Evolutionary conservation across 1,140 invertebrate genomes (phyloP).

Genomic region (Diachasmimorpha longicaudata): DNA sequence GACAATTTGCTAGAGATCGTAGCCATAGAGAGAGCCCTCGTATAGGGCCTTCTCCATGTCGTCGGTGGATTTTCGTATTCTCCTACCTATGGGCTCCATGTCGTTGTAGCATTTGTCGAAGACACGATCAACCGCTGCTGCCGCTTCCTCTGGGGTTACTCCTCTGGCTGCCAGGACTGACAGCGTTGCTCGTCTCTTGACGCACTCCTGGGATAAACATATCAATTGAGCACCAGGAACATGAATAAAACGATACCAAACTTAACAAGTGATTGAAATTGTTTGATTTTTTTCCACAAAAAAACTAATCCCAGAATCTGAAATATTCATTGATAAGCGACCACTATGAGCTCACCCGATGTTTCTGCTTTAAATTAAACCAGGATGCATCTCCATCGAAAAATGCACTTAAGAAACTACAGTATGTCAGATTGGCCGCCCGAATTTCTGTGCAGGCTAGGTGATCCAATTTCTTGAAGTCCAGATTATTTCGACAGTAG

Average conservation of each 20-base stretch:
- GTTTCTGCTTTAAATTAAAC: conserved; percentile 75
- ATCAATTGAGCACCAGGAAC: no score
- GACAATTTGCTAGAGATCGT: conserved; percentile 61
- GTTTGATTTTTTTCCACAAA: no score
- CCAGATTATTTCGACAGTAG: conserved; percentile 85
- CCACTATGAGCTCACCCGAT: conserved; percentile 65
- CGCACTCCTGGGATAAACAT: conserved; percentile 76
- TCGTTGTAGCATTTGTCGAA: conserved; percentile 93
- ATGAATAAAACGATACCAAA: no score
- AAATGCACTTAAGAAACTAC: conserved; percentile 83
- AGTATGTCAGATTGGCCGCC: conserved; percentile 90
- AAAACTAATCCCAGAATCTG: no score
- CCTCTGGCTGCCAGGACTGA: conserved; percentile 84
- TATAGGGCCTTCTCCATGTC: conserved; percentile 80
- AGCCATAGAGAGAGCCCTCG: conserved; percentile 82
- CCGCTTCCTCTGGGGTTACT: conserved; percentile 74
- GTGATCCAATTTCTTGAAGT: conserved; percentile 91
- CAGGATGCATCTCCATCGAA: conserved; percentile 77
- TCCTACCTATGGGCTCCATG: conserved; percentile 89
- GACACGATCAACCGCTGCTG: conserved; percentile 81
- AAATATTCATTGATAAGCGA: neutral
- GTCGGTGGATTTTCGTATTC: conserved; percentile 76
- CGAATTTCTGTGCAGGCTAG: conserved; percentile 94
- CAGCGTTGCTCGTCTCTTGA: conserved; percentile 83
- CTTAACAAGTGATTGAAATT: neutral